Base-by-base conservation (phyloP, 2,797 vertebrate species). In the Propithecus deckenii region DNA sequence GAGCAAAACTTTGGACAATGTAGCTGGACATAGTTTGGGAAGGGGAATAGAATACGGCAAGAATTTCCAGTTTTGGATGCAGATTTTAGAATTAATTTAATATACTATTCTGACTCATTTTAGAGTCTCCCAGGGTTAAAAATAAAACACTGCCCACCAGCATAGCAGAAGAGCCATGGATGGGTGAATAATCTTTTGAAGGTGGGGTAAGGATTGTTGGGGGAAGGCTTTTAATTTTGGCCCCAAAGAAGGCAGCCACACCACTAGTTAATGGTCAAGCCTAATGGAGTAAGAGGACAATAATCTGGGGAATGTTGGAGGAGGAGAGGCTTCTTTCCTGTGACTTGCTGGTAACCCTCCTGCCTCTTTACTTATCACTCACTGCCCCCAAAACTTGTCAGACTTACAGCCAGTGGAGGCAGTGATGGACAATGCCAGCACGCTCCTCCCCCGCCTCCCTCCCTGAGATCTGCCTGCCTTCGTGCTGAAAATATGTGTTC, bases 111-210 rank as follows among this genome's bases (percentile, higher is more conserved):
- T 95, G 80, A 83, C 28, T 63, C 57, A 79, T 63, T 89, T 95
- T 91, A 79, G 52, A 65, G 23, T n/a, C 55, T 96, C 32, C 43
- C 22, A 7, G 38, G 46, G 46, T 52, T 87, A 84, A 91, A 89
- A 96, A 93, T 94, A 94, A 72, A 95, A 90, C 55, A 71, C 35
- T 80, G 55, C 52, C 75, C 32, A 92, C 38, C 41, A 95, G 59
- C 8, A 88, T 87, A 41, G n/a, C 52, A 20, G 65, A 95, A 87
- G 65, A 96, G 52, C 59, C 4, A 1, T 72, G 35, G 43, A 17
- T 75, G 20, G 13, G 71, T 57, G 22, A 63, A 78, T 75, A 50
- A 74, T 48, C 7, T 65, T 90, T 85, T 65, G 57, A 89, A 71
- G n/a, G 13, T 93, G 71, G 22, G 25, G 67, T 35, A 17, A 55